Evolutionary conservation across 2,113 vertebrate genomes (phyloP).

Genomic region (Albula goreensis): DNA sequence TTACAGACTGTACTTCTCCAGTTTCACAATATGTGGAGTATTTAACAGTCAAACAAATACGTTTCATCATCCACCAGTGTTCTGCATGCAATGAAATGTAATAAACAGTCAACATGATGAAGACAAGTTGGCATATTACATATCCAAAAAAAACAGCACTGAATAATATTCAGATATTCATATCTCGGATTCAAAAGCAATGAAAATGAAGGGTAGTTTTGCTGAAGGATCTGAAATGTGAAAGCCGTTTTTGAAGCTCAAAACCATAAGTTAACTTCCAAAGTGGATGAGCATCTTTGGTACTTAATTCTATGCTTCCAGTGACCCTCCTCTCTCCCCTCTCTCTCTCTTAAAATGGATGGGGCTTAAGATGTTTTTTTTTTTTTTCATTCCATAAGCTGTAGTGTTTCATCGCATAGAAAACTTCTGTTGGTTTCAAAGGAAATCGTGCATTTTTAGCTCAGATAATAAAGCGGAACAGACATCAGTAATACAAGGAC

Average conservation of each 20-base stretch:
- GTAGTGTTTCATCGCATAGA: neutral
- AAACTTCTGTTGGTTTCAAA: neutral
- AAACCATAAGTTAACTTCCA: neutral
- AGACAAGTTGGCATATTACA: too few relatives aligned
- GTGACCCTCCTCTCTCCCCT: neutral
- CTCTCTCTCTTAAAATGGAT: neutral
- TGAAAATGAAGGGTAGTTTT: neutral
- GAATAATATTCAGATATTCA: neutral
- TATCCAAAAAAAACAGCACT: too few relatives aligned
- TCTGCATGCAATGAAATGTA: too few relatives aligned
- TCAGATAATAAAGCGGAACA: constrained; percentile 7
- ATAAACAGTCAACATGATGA: too few relatives aligned
- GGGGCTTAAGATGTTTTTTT: neutral
- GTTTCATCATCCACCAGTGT: too few relatives aligned
- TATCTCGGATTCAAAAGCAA: neutral
- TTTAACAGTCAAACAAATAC: too few relatives aligned
- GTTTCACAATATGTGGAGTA: too few relatives aligned
- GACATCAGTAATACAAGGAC: neutral
- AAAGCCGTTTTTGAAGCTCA: neutral
- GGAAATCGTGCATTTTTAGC: neutral
- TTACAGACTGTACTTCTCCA: too few relatives aligned
- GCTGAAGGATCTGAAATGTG: neutral
- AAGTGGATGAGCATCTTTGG: neutral
- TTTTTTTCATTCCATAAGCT: neutral
- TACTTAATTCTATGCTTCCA: neutral